Conservation (phyloP, 2,888 invertebrate genomes). For the Cosmia trapezina region DNA sequence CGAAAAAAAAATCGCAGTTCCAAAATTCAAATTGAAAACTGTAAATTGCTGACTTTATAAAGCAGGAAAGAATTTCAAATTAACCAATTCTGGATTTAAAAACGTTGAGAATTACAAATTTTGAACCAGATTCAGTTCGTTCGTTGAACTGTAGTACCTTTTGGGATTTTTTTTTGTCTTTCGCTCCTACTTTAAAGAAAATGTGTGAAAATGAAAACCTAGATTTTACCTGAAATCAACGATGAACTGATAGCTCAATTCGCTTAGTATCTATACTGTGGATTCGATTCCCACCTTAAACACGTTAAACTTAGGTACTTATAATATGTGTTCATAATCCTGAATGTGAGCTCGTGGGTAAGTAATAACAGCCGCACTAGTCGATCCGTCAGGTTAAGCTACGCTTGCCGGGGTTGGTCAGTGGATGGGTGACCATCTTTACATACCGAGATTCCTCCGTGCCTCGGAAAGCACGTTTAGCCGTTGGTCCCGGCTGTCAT, state of each 20-base stretch:
- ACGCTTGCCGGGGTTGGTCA: too few relatives aligned
- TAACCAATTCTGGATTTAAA: slow-evolving; percentile 59
- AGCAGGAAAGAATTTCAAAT: slow-evolving; percentile 60
- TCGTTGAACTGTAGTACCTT: slow-evolving; percentile 70
- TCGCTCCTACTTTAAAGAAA: background rate
- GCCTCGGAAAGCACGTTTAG: too few relatives aligned
- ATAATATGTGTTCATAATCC: background rate
- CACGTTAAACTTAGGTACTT: too few relatives aligned
- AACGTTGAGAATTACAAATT: slow-evolving; percentile 79
- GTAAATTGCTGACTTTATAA: slow-evolving; percentile 29
- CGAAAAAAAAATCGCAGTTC: slow-evolving; percentile 19
- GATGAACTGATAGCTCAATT: background rate
- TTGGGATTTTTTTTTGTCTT: background rate
- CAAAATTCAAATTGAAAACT: slow-evolving; percentile 46
- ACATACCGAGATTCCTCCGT: too few relatives aligned
- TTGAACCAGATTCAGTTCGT: slow-evolving; percentile 69
- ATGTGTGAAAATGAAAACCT: background rate
- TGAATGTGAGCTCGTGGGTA: too few relatives aligned
- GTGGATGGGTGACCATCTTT: too few relatives aligned
- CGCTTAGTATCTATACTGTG: background rate
- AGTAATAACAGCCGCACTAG: too few relatives aligned
- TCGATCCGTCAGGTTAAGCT: too few relatives aligned
- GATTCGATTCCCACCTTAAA: background rate
- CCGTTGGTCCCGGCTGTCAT: too few relatives aligned
- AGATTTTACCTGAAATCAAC: background rate